These are phyloP conservation scores for Falco naumanni DNA, from an alignment of 2,797 vertebrate species.

Conservation along the genomic window DNA sequence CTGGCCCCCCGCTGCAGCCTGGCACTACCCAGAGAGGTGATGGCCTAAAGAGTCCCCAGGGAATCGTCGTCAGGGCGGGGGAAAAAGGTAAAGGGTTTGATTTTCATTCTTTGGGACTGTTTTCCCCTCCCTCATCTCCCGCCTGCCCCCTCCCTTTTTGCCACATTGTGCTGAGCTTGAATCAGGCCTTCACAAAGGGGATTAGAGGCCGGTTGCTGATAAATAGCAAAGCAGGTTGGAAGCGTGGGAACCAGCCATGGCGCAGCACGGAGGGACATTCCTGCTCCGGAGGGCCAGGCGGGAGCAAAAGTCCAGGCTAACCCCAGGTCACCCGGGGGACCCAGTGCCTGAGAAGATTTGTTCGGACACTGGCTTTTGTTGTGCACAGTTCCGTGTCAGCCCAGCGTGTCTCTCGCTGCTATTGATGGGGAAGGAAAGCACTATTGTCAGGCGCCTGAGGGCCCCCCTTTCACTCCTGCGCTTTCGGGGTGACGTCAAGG, in stretches of 20 bases:
- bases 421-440: constrained; percentile 22
- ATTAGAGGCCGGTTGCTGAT: constrained; percentile 52
- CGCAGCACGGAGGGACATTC: constrained; percentile 62
- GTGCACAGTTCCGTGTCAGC: constrained; percentile 72
- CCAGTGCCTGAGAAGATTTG: constrained; percentile 63
- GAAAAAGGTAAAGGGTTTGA: constrained; percentile 11
- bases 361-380: constrained; percentile 68
- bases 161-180: constrained; percentile 67
- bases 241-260: constrained; percentile 69
- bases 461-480: constrained; percentile 26
- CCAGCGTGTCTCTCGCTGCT: constrained; percentile 18
- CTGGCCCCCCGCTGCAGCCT: accelerated
- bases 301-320: constrained; percentile 63
- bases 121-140: constrained; percentile 21
- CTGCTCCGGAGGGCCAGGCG: constrained; percentile 53
- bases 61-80: accelerated
- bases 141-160: not conserved
- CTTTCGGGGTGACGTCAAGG: not conserved
- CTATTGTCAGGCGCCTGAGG: not conserved
- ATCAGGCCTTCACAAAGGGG: constrained; percentile 71
- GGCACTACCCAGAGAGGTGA: not conserved
- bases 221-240: constrained; percentile 66
- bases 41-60: not conserved
- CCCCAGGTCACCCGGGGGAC: constrained; percentile 54
- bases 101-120: constrained; percentile 9